Conservation (phyloP, 2,797 vertebrate genomes). For the Chaunax sp. region DNA sequence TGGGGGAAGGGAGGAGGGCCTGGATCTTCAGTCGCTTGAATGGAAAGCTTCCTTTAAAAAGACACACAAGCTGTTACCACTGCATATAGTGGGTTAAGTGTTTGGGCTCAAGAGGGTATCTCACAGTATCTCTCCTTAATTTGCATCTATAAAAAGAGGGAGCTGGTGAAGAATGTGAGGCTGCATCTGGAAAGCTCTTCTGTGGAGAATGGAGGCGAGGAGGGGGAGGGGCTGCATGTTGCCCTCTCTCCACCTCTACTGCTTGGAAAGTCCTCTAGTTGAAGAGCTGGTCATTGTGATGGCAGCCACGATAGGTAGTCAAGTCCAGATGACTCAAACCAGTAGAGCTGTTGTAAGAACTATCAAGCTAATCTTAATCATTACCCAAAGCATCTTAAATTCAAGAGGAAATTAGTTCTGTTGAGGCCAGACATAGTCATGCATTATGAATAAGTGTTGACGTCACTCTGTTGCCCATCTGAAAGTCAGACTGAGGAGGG, state of each 20-base stretch:
- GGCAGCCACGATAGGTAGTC: constrained; percentile 47
- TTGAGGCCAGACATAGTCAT: neutral
- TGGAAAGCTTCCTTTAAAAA: constrained; percentile 71
- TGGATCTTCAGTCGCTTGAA: constrained; percentile 63
- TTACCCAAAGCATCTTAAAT: neutral
- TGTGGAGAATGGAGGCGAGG: constrained; percentile 54
- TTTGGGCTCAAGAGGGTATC: constrained; percentile 51
- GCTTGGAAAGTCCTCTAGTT: constrained; percentile 66
- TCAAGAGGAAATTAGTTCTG: neutral
- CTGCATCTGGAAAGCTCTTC: constrained; percentile 77
- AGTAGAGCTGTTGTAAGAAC: constrained; percentile 5
- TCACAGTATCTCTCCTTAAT: constrained; percentile 33
- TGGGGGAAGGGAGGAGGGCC: constrained; percentile 40
- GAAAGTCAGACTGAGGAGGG: no score
- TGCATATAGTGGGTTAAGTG: constrained; percentile 48
- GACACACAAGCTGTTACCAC: constrained; percentile 52
- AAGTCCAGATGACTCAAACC: constrained; percentile 57
- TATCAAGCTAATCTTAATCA: constrained; percentile 8
- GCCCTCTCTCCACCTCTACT: constrained; percentile 45
- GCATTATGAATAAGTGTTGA: neutral
- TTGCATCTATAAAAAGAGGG: constrained; percentile 68
- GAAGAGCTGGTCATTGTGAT: constrained; percentile 67
- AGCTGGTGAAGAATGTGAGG: constrained; percentile 57
- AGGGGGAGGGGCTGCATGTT: constrained; percentile 19
- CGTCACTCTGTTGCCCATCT: neutral